Conservation (phyloP, 2,888 invertebrate species). For the Cepaea hortensis region DNA sequence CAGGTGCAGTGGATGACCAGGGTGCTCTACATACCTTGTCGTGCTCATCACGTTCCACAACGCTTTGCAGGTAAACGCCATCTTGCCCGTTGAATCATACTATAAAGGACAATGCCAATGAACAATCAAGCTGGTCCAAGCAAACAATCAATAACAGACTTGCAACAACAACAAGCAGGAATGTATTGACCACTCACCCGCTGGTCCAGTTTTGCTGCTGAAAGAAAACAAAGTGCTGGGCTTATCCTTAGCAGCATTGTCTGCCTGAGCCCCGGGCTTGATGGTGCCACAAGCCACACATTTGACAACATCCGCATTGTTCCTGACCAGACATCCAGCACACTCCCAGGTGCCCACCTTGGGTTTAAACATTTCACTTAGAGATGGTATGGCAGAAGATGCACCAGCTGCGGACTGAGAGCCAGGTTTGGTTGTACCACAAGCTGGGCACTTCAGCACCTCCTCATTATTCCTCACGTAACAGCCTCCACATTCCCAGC, state of each 20-base stretch:
- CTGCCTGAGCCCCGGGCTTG: slow-evolving; percentile 68
- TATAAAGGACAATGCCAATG: too few relatives aligned
- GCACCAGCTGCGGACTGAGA: slow-evolving; percentile 25
- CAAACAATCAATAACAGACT: background rate
- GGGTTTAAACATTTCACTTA: slow-evolving; percentile 78
- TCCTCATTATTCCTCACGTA: slow-evolving; percentile 79
- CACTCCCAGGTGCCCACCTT: slow-evolving; percentile 83
- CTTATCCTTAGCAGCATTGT: slow-evolving; percentile 49
- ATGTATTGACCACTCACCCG: slow-evolving; percentile 28
- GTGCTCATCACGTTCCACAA: too few relatives aligned
- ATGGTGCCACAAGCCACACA: slow-evolving; percentile 71
- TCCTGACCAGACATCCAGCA: slow-evolving; percentile 81
- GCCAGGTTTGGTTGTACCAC: slow-evolving; percentile 71
- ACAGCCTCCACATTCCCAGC: slow-evolving; percentile 84
- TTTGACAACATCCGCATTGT: slow-evolving; percentile 73
- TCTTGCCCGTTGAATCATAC: too few relatives aligned
- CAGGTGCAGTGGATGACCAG: too few relatives aligned
- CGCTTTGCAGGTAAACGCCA: too few relatives aligned
- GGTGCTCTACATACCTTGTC: too few relatives aligned
- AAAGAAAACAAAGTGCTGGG: slow-evolving; percentile 45
- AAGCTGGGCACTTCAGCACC: slow-evolving; percentile 68
- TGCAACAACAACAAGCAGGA: background rate
- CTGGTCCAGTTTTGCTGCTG: slow-evolving; percentile 40
- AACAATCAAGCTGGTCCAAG: background rate
- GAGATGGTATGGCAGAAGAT: slow-evolving; percentile 11